These are phyloP conservation scores for Epizoanthus fatuus DNA, from an alignment of 92 coral and sea anemone genomes.

Conservation along the genomic window DNA sequence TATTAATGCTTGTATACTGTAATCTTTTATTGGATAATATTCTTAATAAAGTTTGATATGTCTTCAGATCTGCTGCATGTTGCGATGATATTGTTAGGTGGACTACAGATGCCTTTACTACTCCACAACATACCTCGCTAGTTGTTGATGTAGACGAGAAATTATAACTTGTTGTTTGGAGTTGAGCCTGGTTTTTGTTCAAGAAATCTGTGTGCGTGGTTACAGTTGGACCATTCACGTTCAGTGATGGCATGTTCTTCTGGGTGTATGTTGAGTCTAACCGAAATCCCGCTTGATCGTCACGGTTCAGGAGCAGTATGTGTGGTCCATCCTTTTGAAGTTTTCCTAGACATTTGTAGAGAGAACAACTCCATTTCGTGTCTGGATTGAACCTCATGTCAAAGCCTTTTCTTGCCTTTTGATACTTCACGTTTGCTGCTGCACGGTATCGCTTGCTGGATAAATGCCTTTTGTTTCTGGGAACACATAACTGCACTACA, in stretches of 20 bases:
- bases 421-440: conserved; percentile 60
- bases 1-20: too few species aligned
- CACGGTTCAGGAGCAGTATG: conserved; percentile 50
- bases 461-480: conserved; percentile 50
- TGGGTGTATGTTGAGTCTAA: conserved; percentile 66
- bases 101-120: conserved; percentile 41
- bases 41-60: too few species aligned
- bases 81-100: conserved; percentile 46
- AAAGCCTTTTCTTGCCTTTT: conserved; percentile 58
- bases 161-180: conserved; percentile 44
- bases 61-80: conserved; percentile 42
- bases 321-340: conserved; percentile 51
- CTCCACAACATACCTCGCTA: conserved; percentile 46
- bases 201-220: conserved; percentile 61
- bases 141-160: conserved; percentile 53
- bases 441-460: conserved; percentile 57
- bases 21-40: too few species aligned
- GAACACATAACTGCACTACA: conserved; percentile 53
- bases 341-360: conserved; percentile 32
- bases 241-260: conserved; percentile 52
- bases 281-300: conserved; percentile 65
- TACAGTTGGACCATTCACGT: conserved; percentile 37
- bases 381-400: conserved; percentile 62
- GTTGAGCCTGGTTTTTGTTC: conserved; percentile 63
- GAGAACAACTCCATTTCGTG: conserved; percentile 50